Conservation (phyloP, 2,113 vertebrate genomes). For the Mastomys natalensis region DNA sequence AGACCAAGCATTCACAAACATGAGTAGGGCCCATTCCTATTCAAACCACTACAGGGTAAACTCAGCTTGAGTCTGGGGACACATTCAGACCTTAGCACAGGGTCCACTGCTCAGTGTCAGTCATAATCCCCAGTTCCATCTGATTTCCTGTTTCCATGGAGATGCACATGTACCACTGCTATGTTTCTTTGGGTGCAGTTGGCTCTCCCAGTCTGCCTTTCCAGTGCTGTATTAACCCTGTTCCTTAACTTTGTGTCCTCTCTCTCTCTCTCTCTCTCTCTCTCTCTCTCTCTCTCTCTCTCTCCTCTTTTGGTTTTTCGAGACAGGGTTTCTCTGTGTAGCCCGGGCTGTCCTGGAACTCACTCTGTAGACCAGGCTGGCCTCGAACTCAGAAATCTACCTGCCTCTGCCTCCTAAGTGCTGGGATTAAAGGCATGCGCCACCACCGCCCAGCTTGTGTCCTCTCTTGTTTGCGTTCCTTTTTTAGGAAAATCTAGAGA, state of each 20-base stretch:
- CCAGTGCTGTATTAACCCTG: background rate
- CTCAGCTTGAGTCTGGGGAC: background rate
- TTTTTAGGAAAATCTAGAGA: conserved; percentile 6
- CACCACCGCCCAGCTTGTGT: too few species aligned
- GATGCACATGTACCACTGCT: background rate
- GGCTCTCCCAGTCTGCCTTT: background rate
- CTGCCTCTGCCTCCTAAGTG: too few species aligned
- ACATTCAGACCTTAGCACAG: background rate
- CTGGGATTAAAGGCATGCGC: too few species aligned
- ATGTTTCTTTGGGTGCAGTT: background rate
- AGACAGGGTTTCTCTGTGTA: too few species aligned
- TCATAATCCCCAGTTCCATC: background rate
- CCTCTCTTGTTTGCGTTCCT: background rate
- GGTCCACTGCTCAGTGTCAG: background rate
- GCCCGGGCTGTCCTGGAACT: too few species aligned
- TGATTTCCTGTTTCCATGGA: background rate
- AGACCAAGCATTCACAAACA: too few species aligned
- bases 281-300: too few species aligned
- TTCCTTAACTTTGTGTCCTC: background rate
- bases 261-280: too few species aligned
- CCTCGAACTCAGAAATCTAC: too few species aligned
- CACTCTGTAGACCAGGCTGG: too few species aligned
- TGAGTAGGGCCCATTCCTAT: too few species aligned
- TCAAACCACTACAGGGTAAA: background rate
- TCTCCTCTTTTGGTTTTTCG: too few species aligned